Conservation (phyloP, 2,113 vertebrate genomes). For the Corydoras sp. region DNA sequence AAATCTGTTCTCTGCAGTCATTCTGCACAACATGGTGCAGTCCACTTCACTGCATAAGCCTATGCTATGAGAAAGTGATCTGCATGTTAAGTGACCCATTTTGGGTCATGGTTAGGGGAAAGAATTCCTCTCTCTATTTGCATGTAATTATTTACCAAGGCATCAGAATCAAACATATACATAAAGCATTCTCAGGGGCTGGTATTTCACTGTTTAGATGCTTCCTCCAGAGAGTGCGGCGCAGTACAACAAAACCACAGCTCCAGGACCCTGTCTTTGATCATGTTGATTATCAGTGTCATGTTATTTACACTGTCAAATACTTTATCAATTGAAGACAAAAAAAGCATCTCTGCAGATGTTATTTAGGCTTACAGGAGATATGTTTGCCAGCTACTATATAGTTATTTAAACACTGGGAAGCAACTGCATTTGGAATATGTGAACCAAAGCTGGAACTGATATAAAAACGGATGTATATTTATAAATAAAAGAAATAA, state of each 20-base stretch:
- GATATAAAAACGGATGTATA: constrained; percentile 27
- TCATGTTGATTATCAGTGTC: constrained; percentile 57
- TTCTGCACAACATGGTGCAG: neutral
- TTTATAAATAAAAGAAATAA: constrained; percentile 44
- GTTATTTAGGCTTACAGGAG: constrained; percentile 12
- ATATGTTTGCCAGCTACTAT: constrained; percentile 14
- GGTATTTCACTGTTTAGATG: constrained; percentile 25
- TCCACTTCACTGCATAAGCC: constrained; percentile 5
- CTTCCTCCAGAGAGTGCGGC: constrained; percentile 15
- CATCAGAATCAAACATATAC: constrained; percentile 32
- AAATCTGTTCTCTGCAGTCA: constrained; percentile 7
- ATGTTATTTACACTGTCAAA: constrained; percentile 64
- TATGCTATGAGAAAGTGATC: constrained; percentile 19
- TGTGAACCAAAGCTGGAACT: constrained; percentile 35
- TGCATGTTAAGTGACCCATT: constrained; percentile 34
- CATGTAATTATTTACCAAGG: constrained; percentile 46
- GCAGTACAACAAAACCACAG: constrained; percentile 30
- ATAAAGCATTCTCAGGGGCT: constrained; percentile 30
- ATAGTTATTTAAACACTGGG: constrained; percentile 36
- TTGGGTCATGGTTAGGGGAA: constrained; percentile 34
- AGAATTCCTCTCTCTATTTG: constrained; percentile 36
- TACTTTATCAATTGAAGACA: constrained; percentile 53
- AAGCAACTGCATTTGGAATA: constrained; percentile 46
- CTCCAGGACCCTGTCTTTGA: constrained; percentile 51
- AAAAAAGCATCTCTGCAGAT: constrained; percentile 24